Percentiles rank a stretch among this genome's conserved stretches.
phyloP scores from a whole-genome alignment of 1,140 invertebrate genomes.

The Diabrotica virgifera region DNA sequence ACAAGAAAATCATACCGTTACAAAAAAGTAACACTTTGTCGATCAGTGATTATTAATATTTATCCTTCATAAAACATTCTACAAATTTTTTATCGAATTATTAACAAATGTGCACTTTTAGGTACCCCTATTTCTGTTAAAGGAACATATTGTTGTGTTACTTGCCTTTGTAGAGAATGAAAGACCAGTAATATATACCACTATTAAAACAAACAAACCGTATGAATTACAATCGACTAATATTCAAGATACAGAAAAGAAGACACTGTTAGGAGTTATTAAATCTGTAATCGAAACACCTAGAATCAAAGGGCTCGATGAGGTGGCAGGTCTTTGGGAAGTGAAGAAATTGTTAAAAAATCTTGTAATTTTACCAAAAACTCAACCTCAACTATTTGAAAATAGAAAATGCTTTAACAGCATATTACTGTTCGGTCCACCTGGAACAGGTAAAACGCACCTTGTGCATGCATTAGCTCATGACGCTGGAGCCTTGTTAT shows the following conservation, averaged over 20 bases:
- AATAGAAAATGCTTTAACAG: constrained; percentile 45
- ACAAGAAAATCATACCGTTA: not conserved
- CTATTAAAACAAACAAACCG: not conserved
- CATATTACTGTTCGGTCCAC: constrained; percentile 68
- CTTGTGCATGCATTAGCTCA: constrained; percentile 57
- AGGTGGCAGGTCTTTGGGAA: constrained; percentile 35
- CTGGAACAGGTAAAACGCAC: constrained; percentile 70
- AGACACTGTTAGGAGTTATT: not conserved
- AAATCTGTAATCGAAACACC: constrained; percentile 27
- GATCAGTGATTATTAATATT: not conserved
- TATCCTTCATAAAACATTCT: not conserved
- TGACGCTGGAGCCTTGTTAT: constrained; percentile 53
- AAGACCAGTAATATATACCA: not conserved
- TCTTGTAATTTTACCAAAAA: constrained; percentile 36
- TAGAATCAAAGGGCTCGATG: constrained; percentile 35
- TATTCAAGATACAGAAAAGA: not conserved
- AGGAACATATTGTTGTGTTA: not conserved
- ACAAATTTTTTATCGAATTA: not conserved
- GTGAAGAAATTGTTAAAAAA: constrained; percentile 25
- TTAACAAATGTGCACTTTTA: not conserved
- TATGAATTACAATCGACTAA: not conserved
- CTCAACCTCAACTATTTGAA: constrained; percentile 42
- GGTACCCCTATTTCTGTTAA: constrained; percentile 4
- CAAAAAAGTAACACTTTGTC: not conserved
- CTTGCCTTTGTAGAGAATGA: not conserved